phyloP scores from a whole-genome alignment of 2,797 vertebrate species.

The Anabas testudineus region DNA sequence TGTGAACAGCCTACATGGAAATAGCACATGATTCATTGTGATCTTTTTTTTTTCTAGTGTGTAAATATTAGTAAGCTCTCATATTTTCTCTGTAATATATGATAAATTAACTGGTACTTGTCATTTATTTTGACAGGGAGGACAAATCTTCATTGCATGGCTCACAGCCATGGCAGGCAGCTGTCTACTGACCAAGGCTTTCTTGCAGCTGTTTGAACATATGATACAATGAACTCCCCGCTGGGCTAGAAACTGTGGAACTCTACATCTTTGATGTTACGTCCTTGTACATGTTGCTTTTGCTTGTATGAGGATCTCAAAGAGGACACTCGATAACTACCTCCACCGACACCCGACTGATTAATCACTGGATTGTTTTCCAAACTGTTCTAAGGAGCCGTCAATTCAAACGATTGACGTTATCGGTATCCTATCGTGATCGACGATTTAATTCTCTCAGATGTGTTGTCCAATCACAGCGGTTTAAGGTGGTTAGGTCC shows the following conservation, averaged over 20 bases:
- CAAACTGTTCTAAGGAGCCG: conserved; percentile 14
- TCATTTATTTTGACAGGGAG: conserved; percentile 12
- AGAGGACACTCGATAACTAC: neutral
- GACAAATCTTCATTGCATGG: conserved; percentile 20
- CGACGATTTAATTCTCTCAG: neutral
- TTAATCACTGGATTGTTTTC: conserved; percentile 21
- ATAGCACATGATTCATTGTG: conserved; percentile 43
- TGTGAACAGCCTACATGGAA: conserved; percentile 2
- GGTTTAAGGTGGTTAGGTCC: conserved; percentile 11
- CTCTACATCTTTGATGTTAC: neutral
- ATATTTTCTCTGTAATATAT: neutral
- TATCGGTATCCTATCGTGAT: conserved; percentile 18
- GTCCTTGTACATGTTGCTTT: neutral
- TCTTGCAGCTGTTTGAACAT: conserved; percentile 68
- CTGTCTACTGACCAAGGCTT: conserved; percentile 56
- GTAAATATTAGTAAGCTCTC: neutral
- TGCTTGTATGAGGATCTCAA: neutral
- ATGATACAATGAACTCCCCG: conserved; percentile 38
- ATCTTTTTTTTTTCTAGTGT: neutral
- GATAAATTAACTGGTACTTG: neutral
- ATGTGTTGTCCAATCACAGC: conserved; percentile 70
- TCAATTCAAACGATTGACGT: conserved; percentile 15
- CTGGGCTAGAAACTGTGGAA: conserved; percentile 4
- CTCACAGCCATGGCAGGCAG: conserved; percentile 52
- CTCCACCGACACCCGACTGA: conserved; percentile 17